Evolutionary conservation across 2,888 invertebrate genomes (phyloP), one percentile per base, ranked within the genome.

Genomic region (Leptinotarsa juncta): DNA sequence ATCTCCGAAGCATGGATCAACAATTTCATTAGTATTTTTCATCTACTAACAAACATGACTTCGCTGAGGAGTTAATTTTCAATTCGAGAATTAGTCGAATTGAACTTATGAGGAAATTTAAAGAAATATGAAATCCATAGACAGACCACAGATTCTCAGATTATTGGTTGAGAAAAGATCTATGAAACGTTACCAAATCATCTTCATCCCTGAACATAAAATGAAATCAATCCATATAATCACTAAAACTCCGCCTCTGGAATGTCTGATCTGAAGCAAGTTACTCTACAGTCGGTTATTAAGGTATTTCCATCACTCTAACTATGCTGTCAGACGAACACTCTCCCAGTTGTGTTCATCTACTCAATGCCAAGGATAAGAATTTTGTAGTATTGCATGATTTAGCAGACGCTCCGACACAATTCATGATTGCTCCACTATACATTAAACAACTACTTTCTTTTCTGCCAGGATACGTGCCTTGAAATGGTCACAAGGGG

Each of bases 291-390:
- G 65, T 51, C 42, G 32, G 20, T 62, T 4, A 42, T 65, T 15
- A 7, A n/a, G 72, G 75, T 79, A 77, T 81, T 81, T 79, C 75
- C 77, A 81, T 81, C 78, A 80, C 78, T 81, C 77, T 80, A 57
- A 74, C 77, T 77, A 80, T 76, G 77, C 75, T 78, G n/a, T n/a
- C n/a, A n/a, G 75, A 60, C 72, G 74, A 75, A 57, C 55, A 70
- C 50, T 70, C 72, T 57, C 50, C 50, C 71, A 20, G 70, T 60
- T 73, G 68, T 73, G 75, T 73, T 78, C 76, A 20, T 23, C 57
- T 12, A 42, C 10, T 42, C 57, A 12, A 57, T 12, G 15, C 57
- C 42, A 42, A 3, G 20, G 57, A 69, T 57, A 69, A 73, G 74
- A 78, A 78, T 76, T 75, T 68, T 70, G 73, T 66, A 77, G 78